Evolutionary conservation across 2,888 invertebrate species (phyloP).

Genomic region (Danaus chrysippus): DNA sequence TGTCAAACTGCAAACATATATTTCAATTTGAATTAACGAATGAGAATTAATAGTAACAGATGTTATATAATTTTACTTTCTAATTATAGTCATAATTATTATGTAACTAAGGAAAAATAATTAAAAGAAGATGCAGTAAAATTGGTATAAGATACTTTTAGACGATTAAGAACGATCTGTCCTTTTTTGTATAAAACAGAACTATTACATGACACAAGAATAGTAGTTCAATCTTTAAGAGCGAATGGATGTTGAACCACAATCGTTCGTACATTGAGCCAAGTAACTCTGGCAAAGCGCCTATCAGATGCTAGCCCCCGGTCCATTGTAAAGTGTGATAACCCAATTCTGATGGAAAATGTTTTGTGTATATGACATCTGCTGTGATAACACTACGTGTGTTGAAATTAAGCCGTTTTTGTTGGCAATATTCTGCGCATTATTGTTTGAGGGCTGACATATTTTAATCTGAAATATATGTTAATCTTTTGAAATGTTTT

Average conservation of each 20-base stretch:
- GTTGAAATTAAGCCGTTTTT: constrained; percentile 7
- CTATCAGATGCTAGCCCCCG: constrained; percentile 57
- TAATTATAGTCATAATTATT: too few relatives aligned
- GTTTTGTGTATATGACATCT: constrained; percentile 55
- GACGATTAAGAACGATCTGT: not conserved
- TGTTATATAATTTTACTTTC: too few relatives aligned
- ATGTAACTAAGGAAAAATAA: too few relatives aligned
- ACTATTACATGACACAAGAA: constrained; percentile 19
- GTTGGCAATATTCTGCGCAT: constrained; percentile 12
- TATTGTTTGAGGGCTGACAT: not conserved
- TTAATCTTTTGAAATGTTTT: not conserved
- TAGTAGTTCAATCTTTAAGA: constrained; percentile 29
- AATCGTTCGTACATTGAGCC: constrained; percentile 47
- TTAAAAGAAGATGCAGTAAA: too few relatives aligned
- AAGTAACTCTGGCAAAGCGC: constrained; percentile 63
- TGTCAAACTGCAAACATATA: too few relatives aligned
- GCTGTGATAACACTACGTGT: constrained; percentile 39
- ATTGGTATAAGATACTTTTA: not conserved
- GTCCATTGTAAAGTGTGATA: constrained; percentile 52
- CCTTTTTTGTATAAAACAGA: not conserved
- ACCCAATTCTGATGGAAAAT: constrained; percentile 57
- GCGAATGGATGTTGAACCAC: constrained; percentile 31
- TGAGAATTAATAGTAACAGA: too few relatives aligned
- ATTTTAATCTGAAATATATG: not conserved
- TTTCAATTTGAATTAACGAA: too few relatives aligned